Evolutionary conservation across 2,113 vertebrate genomes (phyloP).

Genomic region (Vulpes lagopus): DNA sequence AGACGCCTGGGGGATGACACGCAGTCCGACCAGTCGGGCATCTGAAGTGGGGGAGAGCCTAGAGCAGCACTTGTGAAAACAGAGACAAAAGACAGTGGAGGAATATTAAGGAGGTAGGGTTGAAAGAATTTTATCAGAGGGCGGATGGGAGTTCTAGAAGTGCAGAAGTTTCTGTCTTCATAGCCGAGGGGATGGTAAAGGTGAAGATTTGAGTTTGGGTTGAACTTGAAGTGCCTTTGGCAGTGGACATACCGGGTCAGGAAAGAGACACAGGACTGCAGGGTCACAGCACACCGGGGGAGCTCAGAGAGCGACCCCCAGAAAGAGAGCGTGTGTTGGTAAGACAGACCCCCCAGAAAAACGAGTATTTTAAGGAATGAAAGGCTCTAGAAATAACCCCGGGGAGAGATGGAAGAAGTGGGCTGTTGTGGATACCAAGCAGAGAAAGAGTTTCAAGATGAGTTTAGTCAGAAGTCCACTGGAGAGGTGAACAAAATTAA

Average conservation of each 20-base stretch:
- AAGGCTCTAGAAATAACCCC: not conserved
- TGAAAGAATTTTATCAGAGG: not conserved
- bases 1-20: not conserved
- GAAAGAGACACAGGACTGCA: not conserved
- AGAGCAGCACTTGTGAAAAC: not conserved
- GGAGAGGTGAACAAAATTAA: not conserved
- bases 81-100: not conserved
- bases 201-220: not conserved
- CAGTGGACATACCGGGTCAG: not conserved
- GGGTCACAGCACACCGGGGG: accelerated
- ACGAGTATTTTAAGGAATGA: not conserved
- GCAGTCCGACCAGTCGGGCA: not conserved
- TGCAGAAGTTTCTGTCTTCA: not conserved
- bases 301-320: not conserved
- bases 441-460: not conserved
- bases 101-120: not conserved
- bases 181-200: not conserved
- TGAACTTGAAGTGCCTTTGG: not conserved
- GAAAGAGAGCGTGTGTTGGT: not conserved
- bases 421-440: not conserved
- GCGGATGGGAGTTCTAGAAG: not conserved
- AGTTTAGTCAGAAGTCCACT: not conserved
- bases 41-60: not conserved
- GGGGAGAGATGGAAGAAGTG: not conserved
- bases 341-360: not conserved